Evolutionary conservation across 2,888 invertebrate species (phyloP).

Genomic region (Chalcis sispes): DNA sequence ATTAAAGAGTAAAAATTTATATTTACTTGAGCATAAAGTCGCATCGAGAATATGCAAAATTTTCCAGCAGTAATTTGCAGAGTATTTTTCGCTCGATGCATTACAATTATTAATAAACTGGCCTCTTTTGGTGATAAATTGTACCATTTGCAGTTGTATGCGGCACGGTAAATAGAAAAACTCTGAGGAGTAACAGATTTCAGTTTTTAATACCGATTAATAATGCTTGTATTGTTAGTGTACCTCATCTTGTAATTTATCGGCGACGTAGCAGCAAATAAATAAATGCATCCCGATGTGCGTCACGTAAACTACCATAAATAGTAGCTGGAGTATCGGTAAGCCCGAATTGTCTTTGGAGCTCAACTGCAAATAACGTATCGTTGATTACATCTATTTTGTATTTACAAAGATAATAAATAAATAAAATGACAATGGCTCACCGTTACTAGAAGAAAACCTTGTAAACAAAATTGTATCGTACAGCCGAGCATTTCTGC

Average conservation of each 20-base stretch:
- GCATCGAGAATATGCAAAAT: constrained; percentile 54
- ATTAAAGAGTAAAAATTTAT: neutral
- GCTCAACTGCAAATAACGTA: neutral
- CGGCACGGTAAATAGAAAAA: constrained; percentile 38
- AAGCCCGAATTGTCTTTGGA: neutral
- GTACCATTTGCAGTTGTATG: constrained; percentile 56
- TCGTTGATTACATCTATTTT: constrained; percentile 42
- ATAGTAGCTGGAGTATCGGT: constrained; percentile 16
- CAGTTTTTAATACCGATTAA: neutral
- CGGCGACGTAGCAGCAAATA: constrained; percentile 49
- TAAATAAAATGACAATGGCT: constrained; percentile 21
- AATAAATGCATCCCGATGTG: constrained; percentile 41
- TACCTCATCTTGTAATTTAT: constrained; percentile 45
- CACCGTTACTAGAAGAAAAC: constrained; percentile 63
- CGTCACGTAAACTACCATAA: constrained; percentile 30
- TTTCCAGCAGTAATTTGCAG: constrained; percentile 59
- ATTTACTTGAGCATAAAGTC: constrained; percentile 52
- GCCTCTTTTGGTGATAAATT: constrained; percentile 50
- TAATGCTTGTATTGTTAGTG: neutral
- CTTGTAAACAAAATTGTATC: constrained; percentile 65
- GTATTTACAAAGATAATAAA: too few species aligned
- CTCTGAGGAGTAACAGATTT: constrained; percentile 46
- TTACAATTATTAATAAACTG: constrained; percentile 57
- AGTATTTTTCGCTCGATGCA: constrained; percentile 52
- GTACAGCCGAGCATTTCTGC: constrained; percentile 64